A percentile compares a stretch with the other conserved stretches of the same genome.
phyloP scores from a whole-genome alignment of 2,888 invertebrate genomes.

The Volucella inanis region DNA sequence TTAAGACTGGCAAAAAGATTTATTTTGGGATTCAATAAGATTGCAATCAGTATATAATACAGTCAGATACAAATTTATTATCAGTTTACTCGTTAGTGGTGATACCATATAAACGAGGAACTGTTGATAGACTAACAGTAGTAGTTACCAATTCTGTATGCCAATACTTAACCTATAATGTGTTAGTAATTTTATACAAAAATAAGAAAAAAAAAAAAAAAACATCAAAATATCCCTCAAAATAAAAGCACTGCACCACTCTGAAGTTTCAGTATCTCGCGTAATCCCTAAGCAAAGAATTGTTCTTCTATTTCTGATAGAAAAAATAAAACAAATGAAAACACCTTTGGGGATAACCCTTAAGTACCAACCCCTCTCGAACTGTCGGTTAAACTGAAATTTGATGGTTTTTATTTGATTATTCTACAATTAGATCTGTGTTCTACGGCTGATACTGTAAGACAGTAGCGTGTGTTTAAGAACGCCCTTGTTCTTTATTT shows the following conservation, averaged over 20 bases:
- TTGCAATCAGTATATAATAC: no score
- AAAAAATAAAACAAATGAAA: conserved; percentile 46
- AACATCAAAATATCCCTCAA: no score
- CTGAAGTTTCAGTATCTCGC: conserved; percentile 19
- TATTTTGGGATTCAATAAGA: no score
- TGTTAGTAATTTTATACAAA: no score
- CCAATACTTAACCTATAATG: no score
- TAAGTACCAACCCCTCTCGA: neutral
- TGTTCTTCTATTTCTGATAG: neutral
- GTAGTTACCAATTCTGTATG: no score
- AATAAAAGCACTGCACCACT: conserved; percentile 4
- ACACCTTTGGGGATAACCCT: conserved; percentile 67
- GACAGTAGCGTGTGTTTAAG: neutral
- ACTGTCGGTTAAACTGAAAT: conserved; percentile 72
- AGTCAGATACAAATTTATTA: no score
- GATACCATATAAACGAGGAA: no score
- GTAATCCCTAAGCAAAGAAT: conserved; percentile 47
- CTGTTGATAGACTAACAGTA: no score
- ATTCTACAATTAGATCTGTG: conserved; percentile 73
- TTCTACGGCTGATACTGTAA: neutral
- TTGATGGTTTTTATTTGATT: conserved; percentile 75
- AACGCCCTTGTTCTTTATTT: neutral
- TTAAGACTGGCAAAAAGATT: no score
- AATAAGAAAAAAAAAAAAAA: no score
- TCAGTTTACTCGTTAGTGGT: no score